Conservation (phyloP, 2,888 invertebrate species). For the Amiota minor region DNA sequence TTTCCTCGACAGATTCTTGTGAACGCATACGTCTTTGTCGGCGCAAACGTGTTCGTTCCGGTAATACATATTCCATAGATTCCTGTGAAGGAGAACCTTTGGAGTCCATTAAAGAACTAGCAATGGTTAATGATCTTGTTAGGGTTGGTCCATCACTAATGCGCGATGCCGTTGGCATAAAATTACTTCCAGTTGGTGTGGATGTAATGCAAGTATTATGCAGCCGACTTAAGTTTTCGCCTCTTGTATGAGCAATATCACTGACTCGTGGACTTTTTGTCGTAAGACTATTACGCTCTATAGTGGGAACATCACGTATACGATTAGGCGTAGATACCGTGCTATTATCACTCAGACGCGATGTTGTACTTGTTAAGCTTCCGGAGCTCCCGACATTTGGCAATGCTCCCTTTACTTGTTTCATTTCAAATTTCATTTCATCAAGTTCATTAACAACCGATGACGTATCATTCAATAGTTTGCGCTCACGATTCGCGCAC, state of each 20-base stretch:
- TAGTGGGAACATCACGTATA: not conserved
- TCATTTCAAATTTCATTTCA: constrained; percentile 67
- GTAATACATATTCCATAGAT: constrained; percentile 51
- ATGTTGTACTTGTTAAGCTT: not conserved
- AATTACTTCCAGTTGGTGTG: not conserved
- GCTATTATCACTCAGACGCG: not conserved
- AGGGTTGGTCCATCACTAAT: not conserved
- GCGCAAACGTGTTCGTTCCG: constrained; percentile 61
- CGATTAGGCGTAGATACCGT: too few relatives aligned
- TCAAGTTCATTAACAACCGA: constrained; percentile 20
- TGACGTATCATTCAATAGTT: constrained; percentile 9
- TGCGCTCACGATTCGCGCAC: constrained; percentile 26
- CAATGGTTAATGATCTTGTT: constrained; percentile 34
- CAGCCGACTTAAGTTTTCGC: not conserved
- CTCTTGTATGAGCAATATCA: not conserved
- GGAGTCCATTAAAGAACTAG: constrained; percentile 34
- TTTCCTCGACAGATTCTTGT: constrained; percentile 59
- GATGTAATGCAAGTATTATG: not conserved
- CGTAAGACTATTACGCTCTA: not conserved
- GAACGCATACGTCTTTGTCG: constrained; percentile 64
- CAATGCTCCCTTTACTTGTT: constrained; percentile 44
- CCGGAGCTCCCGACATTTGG: constrained; percentile 16
- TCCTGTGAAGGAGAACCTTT: constrained; percentile 25
- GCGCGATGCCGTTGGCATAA: not conserved
- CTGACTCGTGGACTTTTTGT: not conserved